Evolutionary conservation across 2,797 vertebrate genomes (phyloP).

Genomic region (Telmatherina bonti): DNA sequence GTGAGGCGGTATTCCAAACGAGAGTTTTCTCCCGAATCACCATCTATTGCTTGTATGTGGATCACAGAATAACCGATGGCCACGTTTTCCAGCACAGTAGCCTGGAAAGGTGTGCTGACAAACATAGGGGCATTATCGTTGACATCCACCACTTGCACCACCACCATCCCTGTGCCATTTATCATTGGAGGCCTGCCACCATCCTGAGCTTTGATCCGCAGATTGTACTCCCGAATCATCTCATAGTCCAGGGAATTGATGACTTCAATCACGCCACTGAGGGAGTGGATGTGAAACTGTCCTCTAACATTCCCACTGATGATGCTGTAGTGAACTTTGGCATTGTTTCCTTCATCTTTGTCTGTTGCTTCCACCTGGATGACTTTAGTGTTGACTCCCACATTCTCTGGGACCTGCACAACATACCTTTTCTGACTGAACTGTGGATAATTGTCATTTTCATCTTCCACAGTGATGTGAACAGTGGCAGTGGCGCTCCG

Average conservation of each 20-base stretch:
- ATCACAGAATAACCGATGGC: constrained; percentile 93
- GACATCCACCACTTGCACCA: constrained; percentile 93
- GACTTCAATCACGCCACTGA: constrained; percentile 91
- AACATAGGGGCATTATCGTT: constrained; percentile 98
- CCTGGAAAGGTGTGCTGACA: constrained; percentile 97
- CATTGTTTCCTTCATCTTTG: constrained; percentile 92
- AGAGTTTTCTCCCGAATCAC: constrained; percentile 93
- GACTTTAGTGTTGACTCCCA: constrained; percentile 89
- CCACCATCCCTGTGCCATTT: constrained; percentile 93
- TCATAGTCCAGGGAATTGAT: constrained; percentile 97
- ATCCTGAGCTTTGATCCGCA: constrained; percentile 96
- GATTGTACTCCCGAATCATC: constrained; percentile 91
- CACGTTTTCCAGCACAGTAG: constrained; percentile 93
- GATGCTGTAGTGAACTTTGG: constrained; percentile 95
- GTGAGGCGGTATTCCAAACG: constrained; percentile 91
- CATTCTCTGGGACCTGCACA: constrained; percentile 91
- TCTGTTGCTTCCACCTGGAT: constrained; percentile 93
- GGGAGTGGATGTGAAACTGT: constrained; percentile 95
- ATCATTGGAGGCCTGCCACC: constrained; percentile 95
- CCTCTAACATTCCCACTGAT: constrained; percentile 95
- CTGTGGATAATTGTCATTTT: constrained; percentile 98
- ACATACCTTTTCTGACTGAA: constrained; percentile 94
- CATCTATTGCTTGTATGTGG: constrained; percentile 96
- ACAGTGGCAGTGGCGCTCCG: constrained; percentile 92
- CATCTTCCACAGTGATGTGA: constrained; percentile 92